Conservation (phyloP, 2,113 vertebrate species). For the Megaleporinus macrocephalus region DNA sequence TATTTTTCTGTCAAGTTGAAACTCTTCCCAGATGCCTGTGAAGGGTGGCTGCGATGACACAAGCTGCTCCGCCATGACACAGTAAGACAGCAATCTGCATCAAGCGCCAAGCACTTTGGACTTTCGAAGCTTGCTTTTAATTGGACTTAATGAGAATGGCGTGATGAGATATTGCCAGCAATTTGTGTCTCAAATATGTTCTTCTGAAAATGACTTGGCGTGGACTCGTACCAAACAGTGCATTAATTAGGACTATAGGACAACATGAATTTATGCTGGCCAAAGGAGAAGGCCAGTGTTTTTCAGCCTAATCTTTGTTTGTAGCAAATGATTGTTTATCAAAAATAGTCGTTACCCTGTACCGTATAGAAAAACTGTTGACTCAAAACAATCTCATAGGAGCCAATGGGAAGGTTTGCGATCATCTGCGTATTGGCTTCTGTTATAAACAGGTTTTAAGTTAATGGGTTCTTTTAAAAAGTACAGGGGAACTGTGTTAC, state of each 20-base stretch:
- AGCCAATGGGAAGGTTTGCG: neutral
- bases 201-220: neutral
- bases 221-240: neutral
- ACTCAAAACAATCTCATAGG: neutral
- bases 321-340: neutral
- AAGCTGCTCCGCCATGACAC: constrained; percentile 23
- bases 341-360: neutral
- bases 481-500: too few relatives aligned
- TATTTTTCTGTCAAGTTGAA: constrained; percentile 33
- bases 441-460: neutral
- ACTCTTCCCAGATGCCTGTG: constrained; percentile 12
- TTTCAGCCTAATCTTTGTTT: neutral
- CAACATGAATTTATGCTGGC: neutral
- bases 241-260: neutral
- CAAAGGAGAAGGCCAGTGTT: neutral
- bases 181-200: constrained; percentile 10
- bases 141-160: constrained; percentile 26
- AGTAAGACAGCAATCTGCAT: constrained; percentile 35
- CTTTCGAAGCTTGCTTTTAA: constrained; percentile 29
- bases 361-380: neutral
- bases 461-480: too few relatives aligned
- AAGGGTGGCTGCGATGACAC: constrained; percentile 18
- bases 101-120: neutral
- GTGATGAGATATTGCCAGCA: constrained; percentile 14
- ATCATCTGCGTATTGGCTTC: neutral